Conservation (phyloP, 2,888 invertebrate species). For the Lysandra coridon region DNA sequence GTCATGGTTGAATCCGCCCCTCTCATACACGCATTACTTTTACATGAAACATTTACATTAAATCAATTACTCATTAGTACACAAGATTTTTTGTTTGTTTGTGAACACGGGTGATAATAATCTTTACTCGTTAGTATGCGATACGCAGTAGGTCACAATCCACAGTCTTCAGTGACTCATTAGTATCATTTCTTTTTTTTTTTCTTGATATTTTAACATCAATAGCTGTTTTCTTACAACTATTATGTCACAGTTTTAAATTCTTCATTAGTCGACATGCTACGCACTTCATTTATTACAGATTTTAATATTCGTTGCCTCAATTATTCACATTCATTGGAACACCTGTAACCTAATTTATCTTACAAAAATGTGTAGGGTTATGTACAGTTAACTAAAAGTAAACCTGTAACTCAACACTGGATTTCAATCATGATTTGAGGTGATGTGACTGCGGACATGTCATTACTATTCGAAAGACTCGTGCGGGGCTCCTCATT, state of each 20-base stretch:
- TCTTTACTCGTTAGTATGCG: neutral
- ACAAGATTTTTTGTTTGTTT: neutral
- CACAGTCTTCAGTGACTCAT: neutral
- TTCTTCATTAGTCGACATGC: neutral
- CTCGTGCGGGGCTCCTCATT: constrained; percentile 52
- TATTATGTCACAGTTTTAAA: neutral
- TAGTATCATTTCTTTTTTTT: neutral
- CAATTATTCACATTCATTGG: neutral
- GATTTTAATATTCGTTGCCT: neutral
- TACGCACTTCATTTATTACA: neutral
- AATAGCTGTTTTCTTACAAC: neutral
- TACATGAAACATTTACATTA: neutral
- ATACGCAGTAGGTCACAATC: neutral
- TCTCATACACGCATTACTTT: neutral
- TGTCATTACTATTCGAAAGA: neutral
- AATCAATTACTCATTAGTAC: neutral
- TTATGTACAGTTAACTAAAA: neutral
- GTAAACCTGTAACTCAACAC: neutral
- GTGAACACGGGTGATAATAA: neutral
- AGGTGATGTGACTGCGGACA: neutral
- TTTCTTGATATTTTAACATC: neutral
- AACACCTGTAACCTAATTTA: neutral
- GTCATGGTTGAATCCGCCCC: constrained; percentile 33
- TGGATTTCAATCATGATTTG: constrained; percentile 32
- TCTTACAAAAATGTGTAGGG: neutral